These are phyloP conservation scores for Leptothorax acervorum DNA, from an alignment of 2,888 invertebrate genomes.

Conservation along the genomic window DNA sequence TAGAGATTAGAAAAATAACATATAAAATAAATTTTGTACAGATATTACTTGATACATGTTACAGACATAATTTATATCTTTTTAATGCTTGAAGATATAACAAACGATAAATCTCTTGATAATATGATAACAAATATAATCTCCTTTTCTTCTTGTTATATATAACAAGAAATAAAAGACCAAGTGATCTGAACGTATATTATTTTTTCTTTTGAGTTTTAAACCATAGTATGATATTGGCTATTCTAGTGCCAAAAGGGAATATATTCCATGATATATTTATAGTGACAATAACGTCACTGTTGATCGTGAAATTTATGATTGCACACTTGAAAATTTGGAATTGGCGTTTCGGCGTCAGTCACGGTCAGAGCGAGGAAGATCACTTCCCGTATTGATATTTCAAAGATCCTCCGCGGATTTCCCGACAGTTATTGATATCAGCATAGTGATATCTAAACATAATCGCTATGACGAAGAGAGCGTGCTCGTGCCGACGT, in stretches of 20 bases:
- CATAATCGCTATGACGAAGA: constrained; percentile 32
- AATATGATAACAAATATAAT: not conserved
- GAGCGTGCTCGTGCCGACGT: constrained; percentile 17
- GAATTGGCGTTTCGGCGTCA: constrained; percentile 27
- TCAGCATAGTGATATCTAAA: constrained; percentile 52
- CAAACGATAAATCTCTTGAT: not conserved
- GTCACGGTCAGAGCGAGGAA: constrained; percentile 14
- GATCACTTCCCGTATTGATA: constrained; percentile 2
- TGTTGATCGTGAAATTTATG: constrained; percentile 6
- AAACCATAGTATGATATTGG: not conserved
- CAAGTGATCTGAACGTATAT: not conserved
- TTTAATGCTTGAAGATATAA: not conserved
- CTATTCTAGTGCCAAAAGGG: constrained; percentile 10
- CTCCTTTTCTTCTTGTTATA: not conserved
- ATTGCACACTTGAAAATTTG: constrained; percentile 14
- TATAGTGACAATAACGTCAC: constrained; percentile 13
- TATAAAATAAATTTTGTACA: not conserved
- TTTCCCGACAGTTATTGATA: constrained; percentile 12
- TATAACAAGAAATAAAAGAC: not conserved
- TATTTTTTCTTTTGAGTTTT: not conserved
- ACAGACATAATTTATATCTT: not conserved
- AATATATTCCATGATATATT: constrained; percentile 21
- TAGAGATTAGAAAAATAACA: not conserved
- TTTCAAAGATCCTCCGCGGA: too few species aligned
- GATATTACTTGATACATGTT: not conserved